These are phyloP conservation scores for Eledona agricola DNA, from an alignment of 2,888 invertebrate species.

Conservation along the genomic window DNA sequence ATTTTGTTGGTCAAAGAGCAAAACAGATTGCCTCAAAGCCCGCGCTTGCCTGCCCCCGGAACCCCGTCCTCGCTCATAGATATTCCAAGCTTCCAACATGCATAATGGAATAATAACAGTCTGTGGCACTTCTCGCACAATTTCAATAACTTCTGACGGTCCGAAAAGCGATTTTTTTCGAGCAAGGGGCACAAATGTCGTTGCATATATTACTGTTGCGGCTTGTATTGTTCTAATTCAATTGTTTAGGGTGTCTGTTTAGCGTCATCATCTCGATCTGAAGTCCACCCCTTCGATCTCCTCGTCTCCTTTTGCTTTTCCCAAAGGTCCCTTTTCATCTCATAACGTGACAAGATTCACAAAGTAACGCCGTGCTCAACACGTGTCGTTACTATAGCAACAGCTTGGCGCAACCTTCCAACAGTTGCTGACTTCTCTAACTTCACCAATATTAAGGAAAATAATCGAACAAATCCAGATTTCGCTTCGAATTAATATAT, in stretches of 20 bases:
- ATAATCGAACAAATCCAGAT: conserved; percentile 56
- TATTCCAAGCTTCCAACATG: conserved; percentile 31
- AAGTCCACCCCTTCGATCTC: conserved; percentile 48
- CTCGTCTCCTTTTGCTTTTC: conserved; percentile 54
- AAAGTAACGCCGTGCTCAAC: conserved; percentile 63
- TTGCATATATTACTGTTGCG: conserved; percentile 11
- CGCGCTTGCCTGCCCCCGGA: conserved; percentile 21
- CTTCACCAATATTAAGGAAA: conserved; percentile 56
- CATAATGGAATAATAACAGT: conserved; percentile 34
- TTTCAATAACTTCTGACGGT: conserved; percentile 6
- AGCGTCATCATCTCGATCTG: conserved; percentile 52
- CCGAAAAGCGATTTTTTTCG: neutral
- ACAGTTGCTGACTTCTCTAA: conserved; percentile 57
- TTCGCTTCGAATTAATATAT: conserved; percentile 36
- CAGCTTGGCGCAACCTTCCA: conserved; percentile 58
- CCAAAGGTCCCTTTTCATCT: conserved; percentile 62
- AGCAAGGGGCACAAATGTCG: conserved; percentile 1
- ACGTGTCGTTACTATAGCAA: conserved; percentile 64
- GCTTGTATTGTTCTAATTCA: conserved; percentile 39
- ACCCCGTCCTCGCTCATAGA: too few relatives aligned
- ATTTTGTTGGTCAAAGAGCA: conserved; percentile 31
- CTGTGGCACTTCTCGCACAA: conserved; percentile 16
- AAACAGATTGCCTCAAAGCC: conserved; percentile 29
- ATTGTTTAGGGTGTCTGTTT: conserved; percentile 48
- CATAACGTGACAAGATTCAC: conserved; percentile 64